Evolutionary conservation across 2,888 invertebrate genomes (phyloP).

Genomic region (Thalpophila matura): DNA sequence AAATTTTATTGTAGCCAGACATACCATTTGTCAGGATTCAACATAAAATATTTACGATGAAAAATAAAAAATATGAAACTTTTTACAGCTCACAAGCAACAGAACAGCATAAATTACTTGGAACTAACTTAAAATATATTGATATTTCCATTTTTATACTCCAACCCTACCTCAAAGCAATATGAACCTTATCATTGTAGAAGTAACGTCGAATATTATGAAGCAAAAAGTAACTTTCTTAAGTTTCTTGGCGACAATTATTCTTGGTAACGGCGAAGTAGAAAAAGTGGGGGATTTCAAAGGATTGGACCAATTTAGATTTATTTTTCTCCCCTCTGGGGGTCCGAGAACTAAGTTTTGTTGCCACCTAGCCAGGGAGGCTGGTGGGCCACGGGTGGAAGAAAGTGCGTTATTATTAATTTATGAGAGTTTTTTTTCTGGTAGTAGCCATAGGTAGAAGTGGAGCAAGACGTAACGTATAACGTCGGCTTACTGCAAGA

Average conservation of each 20-base stretch:
- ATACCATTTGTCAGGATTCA: constrained; percentile 1
- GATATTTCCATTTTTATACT: constrained; percentile 77
- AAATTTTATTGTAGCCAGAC: too few relatives aligned
- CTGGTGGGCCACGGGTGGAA: constrained; percentile 55
- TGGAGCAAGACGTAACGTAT: too few relatives aligned
- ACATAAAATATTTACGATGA: not conserved
- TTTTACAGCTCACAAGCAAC: constrained; percentile 41
- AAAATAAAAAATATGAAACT: constrained; percentile 22
- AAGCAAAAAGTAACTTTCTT: constrained; percentile 71
- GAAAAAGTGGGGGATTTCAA: constrained; percentile 88
- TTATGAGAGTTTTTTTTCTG: not conserved
- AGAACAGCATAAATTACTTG: constrained; percentile 72
- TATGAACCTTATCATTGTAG: constrained; percentile 10
- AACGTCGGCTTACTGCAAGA: too few relatives aligned
- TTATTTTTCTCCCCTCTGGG: constrained; percentile 87
- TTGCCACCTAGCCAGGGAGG: constrained; percentile 76
- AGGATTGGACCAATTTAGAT: constrained; percentile 90
- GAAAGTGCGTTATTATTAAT: constrained; percentile 61
- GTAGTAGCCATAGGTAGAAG: too few relatives aligned
- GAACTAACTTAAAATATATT: constrained; percentile 74
- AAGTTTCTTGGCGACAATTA: constrained; percentile 84
- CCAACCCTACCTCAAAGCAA: constrained; percentile 24
- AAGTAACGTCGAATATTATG: constrained; percentile 57
- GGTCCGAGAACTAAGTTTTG: constrained; percentile 81
- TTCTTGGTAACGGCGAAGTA: constrained; percentile 86